Conservation (phyloP, 2,888 invertebrate genomes). For the Germaria angustata region DNA sequence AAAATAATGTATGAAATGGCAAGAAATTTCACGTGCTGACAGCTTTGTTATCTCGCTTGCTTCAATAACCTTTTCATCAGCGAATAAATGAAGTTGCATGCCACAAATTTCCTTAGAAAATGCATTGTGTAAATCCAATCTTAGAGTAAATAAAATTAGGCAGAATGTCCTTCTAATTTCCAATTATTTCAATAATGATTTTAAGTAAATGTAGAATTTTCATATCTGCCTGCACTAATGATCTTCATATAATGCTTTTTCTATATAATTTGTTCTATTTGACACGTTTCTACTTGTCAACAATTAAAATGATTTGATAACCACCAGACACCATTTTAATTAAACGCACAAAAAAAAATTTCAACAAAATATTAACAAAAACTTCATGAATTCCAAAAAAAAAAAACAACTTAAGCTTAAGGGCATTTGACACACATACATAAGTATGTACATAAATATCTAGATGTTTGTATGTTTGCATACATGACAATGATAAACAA, state of each 20-base stretch:
- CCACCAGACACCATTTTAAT: constrained; percentile 4
- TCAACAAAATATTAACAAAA: constrained; percentile 6
- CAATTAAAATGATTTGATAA: neutral
- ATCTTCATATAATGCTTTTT: neutral
- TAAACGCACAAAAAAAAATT: neutral
- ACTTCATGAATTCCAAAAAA: neutral
- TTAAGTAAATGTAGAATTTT: no score
- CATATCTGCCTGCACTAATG: neutral
- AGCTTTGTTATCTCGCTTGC: no score
- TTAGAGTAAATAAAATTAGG: no score
- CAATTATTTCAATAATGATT: no score
- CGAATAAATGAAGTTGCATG: neutral
- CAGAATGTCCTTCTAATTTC: no score
- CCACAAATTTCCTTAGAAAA: no score
- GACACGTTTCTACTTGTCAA: constrained; percentile 14
- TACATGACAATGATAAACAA: constrained; percentile 27
- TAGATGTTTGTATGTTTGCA: no score
- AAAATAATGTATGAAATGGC: no score
- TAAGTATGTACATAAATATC: neutral
- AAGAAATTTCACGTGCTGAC: no score
- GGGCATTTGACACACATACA: neutral
- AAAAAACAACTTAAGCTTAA: neutral
- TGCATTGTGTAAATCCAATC: no score
- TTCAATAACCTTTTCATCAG: no score
- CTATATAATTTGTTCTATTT: neutral